A percentile compares a stretch with the other conserved stretches of the same genome.
These are phyloP conservation scores for Apodemia zela DNA, from an alignment of 2,888 invertebrate genomes.

Conservation along the genomic window DNA sequence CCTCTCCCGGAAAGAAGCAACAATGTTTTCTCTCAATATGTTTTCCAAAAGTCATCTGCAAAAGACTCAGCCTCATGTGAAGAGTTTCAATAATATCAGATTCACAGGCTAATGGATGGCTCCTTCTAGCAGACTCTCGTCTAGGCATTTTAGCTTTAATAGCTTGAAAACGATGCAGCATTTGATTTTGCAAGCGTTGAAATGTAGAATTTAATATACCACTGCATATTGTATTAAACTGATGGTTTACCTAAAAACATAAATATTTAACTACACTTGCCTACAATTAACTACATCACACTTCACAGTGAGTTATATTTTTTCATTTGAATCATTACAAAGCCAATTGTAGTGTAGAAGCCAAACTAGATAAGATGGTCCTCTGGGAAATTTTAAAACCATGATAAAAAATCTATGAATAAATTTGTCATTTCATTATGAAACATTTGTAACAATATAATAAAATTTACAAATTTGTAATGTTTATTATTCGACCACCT, in stretches of 20 bases:
- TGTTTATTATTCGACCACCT: too few relatives aligned
- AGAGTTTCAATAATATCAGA: slow-evolving; percentile 96
- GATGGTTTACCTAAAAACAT: slow-evolving; percentile 86
- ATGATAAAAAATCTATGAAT: too few relatives aligned
- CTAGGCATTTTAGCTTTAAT: slow-evolving; percentile 96
- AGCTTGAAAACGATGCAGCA: slow-evolving; percentile 90
- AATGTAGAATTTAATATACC: slow-evolving; percentile 91
- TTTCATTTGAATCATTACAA: too few relatives aligned
- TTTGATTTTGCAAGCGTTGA: slow-evolving; percentile 90
- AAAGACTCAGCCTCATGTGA: slow-evolving; percentile 93
- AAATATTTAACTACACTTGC: slow-evolving; percentile 37
- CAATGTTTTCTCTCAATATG: slow-evolving; percentile 96
- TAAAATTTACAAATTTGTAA: too few relatives aligned
- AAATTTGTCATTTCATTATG: too few relatives aligned
- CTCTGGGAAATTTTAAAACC: too few relatives aligned
- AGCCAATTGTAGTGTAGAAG: too few relatives aligned
- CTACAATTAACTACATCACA: too few relatives aligned
- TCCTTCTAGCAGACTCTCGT: slow-evolving; percentile 93
- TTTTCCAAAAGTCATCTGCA: slow-evolving; percentile 97
- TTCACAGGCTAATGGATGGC: slow-evolving; percentile 94
- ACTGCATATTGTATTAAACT: slow-evolving; percentile 90
- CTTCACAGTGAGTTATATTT: too few relatives aligned
- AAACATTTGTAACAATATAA: too few relatives aligned
- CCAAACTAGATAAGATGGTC: too few relatives aligned
- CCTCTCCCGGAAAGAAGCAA: slow-evolving; percentile 97